Evolutionary conservation across 2,888 invertebrate species (phyloP).

Genomic region (Euzophera pinguis): DNA sequence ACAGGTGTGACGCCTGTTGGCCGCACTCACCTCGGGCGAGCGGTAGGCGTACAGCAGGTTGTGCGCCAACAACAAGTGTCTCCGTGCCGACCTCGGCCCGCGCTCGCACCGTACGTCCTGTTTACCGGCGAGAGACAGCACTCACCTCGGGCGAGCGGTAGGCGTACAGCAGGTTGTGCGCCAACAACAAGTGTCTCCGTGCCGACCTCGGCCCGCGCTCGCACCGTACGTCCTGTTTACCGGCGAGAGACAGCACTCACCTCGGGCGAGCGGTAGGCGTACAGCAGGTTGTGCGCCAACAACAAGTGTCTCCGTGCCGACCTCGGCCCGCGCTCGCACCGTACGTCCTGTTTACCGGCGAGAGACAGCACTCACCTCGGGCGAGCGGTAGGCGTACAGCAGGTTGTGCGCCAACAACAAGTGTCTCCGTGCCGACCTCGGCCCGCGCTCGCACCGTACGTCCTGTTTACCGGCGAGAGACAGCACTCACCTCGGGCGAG

Average conservation of each 20-base stretch:
- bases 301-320: slow-evolving; percentile 55
- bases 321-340: slow-evolving; percentile 53
- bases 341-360: slow-evolving; percentile 43
- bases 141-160: slow-evolving; percentile 36
- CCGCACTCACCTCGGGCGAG: slow-evolving; percentile 20
- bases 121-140: no score
- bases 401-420: slow-evolving; percentile 58
- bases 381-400: slow-evolving; percentile 57
- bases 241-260: slow-evolving; percentile 38
- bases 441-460: slow-evolving; percentile 51
- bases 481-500: slow-evolving; percentile 41
- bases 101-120: neutral
- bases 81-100: slow-evolving; percentile 42
- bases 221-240: slow-evolving; percentile 48
- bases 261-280: slow-evolving; percentile 55
- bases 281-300: slow-evolving; percentile 58
- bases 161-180: slow-evolving; percentile 60
- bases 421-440: slow-evolving; percentile 52
- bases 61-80: slow-evolving; percentile 57
- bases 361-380: slow-evolving; percentile 45
- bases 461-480: slow-evolving; percentile 41
- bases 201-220: slow-evolving; percentile 54
- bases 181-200: slow-evolving; percentile 53
- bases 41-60: slow-evolving; percentile 59
- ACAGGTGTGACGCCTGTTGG: no score